These are phyloP conservation scores for Pseudoatta argentina DNA, from an alignment of 1,140 invertebrate genomes.

Conservation along the genomic window DNA sequence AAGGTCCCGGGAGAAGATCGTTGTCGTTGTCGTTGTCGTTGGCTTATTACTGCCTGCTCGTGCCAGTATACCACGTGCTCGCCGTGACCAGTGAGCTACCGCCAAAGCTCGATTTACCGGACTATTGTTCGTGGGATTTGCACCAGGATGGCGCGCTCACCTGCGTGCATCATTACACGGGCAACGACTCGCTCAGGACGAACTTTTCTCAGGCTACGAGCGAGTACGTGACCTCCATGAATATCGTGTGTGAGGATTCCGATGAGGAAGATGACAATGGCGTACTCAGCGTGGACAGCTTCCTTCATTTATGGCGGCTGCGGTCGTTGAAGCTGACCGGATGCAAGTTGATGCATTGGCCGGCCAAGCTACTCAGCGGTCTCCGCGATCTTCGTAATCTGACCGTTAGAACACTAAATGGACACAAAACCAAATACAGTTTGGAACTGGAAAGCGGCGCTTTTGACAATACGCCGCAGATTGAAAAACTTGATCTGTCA, in stretches of 20 bases:
- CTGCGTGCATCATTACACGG: constrained; percentile 92
- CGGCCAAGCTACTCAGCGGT: constrained; percentile 90
- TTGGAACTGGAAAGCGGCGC: constrained; percentile 92
- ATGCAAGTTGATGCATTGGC: constrained; percentile 93
- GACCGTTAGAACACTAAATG: constrained; percentile 93
- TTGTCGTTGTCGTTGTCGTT: constrained; percentile 74
- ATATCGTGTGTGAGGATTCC: constrained; percentile 90
- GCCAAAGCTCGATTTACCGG: constrained; percentile 92
- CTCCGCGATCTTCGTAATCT: constrained; percentile 92
- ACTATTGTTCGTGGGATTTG: constrained; percentile 92
- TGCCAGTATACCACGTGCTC: constrained; percentile 77
- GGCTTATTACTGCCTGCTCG: constrained; percentile 72
- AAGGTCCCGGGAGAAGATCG: constrained; percentile 66
- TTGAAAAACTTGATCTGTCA: constrained; percentile 94
- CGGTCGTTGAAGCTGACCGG: constrained; percentile 93
- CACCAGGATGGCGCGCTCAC: constrained; percentile 91
- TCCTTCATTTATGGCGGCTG: constrained; percentile 92
- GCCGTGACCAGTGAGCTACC: constrained; percentile 86
- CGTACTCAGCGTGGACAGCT: constrained; percentile 89
- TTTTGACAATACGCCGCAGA: constrained; percentile 90
- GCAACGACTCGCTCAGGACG: constrained; percentile 93
- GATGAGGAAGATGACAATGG: constrained; percentile 58
- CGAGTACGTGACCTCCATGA: constrained; percentile 93
- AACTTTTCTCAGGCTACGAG: constrained; percentile 95
- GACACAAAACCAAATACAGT: constrained; percentile 91